Percentiles rank a stretch among this genome's conserved stretches.
Evolutionary conservation across 2,888 invertebrate genomes (phyloP).

Genomic region (Ametastegia equiseti): DNA sequence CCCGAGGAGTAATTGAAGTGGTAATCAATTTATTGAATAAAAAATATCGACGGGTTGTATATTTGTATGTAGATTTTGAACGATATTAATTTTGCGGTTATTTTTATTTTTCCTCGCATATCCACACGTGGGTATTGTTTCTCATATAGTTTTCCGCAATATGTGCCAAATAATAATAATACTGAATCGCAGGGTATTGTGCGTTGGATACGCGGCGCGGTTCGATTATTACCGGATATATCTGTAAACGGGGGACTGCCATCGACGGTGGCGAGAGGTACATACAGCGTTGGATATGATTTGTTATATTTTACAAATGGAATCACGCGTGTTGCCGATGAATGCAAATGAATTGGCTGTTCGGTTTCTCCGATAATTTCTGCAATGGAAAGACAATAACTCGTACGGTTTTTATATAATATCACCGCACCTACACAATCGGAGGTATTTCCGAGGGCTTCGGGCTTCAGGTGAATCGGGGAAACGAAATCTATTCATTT

Average conservation of each 20-base stretch:
- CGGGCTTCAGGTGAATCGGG: background rate
- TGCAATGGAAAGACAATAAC: slow-evolving; percentile 16
- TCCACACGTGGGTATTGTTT: background rate
- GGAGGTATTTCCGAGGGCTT: background rate
- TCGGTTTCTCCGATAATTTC: slow-evolving; percentile 36
- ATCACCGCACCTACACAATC: background rate
- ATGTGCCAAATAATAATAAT: slow-evolving; percentile 37
- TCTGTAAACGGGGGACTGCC: background rate
- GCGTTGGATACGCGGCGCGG: slow-evolving; percentile 3
- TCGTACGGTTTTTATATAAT: background rate
- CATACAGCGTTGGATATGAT: slow-evolving; percentile 11
- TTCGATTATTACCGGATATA: slow-evolving; percentile 22
- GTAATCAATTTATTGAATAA: background rate
- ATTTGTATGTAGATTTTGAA: background rate
- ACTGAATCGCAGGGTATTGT: background rate
- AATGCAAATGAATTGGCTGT: slow-evolving; percentile 29
- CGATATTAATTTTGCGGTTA: background rate
- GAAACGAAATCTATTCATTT: slow-evolving; percentile 12
- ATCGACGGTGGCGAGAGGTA: background rate
- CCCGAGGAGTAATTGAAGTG: no score
- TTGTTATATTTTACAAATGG: slow-evolving; percentile 35
- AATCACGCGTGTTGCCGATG: slow-evolving; percentile 22
- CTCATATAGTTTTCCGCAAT: slow-evolving; percentile 7
- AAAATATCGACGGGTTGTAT: background rate
- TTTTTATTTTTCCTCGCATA: background rate